Percentiles rank a stretch among this genome's conserved stretches.
Evolutionary conservation across 2,888 invertebrate genomes (phyloP).

Genomic region (Drosophila phalerata): DNA sequence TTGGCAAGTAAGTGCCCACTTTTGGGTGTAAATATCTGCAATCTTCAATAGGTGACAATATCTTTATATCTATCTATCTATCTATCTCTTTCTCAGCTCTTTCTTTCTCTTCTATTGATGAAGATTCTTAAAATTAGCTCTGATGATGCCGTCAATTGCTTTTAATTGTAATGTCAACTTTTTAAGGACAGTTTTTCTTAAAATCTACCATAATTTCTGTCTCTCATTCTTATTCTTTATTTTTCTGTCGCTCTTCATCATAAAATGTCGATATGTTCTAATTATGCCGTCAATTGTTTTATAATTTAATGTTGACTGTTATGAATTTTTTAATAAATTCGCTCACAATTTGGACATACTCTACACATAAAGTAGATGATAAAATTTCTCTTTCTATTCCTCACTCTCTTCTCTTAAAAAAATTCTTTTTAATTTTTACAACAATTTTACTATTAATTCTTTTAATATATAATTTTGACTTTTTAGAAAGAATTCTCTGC

Average conservation of each 20-base stretch:
- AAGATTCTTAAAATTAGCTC: background rate
- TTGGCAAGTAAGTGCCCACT: constrained; percentile 13
- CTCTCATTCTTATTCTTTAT: background rate
- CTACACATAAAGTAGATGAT: too few relatives aligned
- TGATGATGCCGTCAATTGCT: background rate
- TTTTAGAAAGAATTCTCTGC: background rate
- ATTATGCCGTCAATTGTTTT: background rate
- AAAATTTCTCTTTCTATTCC: too few relatives aligned
- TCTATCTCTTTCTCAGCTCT: background rate
- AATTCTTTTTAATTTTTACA: too few relatives aligned
- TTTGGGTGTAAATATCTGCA: constrained; percentile 46
- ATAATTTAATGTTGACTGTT: background rate
- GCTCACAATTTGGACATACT: too few relatives aligned
- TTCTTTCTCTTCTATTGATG: background rate
- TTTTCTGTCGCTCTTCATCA: background rate
- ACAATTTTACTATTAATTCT: background rate
- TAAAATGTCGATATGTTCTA: background rate
- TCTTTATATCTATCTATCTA: constrained; percentile 5
- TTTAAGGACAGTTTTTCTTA: background rate
- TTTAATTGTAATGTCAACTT: background rate
- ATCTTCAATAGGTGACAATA: constrained; percentile 48
- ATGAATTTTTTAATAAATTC: background rate
- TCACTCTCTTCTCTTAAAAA: too few relatives aligned
- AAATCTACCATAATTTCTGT: background rate
- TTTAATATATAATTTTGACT: background rate